These are phyloP conservation scores for Acanthurus leucopareius DNA, from an alignment of 2,797 vertebrate genomes.

Conservation along the genomic window DNA sequence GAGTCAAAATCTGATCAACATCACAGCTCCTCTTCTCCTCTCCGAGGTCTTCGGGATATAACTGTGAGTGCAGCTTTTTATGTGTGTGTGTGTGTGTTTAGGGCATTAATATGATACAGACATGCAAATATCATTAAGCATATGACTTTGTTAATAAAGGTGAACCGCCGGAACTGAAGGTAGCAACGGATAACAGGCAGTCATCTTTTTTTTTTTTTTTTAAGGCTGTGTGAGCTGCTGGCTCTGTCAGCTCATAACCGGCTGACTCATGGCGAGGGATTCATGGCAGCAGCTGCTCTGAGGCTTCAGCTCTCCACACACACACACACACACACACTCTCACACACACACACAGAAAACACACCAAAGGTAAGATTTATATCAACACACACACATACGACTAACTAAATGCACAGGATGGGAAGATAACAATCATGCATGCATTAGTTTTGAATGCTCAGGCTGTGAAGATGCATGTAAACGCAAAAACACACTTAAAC, in stretches of 20 bases:
- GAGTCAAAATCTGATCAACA: neutral
- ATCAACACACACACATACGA: neutral
- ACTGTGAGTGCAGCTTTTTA: neutral
- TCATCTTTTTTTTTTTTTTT: conserved; percentile 24
- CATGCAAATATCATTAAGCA: neutral
- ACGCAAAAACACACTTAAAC: neutral
- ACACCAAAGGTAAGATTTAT: conserved; percentile 13
- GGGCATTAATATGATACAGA: neutral
- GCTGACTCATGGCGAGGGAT: conserved; percentile 51
- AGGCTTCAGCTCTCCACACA: conserved; percentile 32
- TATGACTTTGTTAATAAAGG: conserved; percentile 11
- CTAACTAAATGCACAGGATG: conserved; percentile 2
- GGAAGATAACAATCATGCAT: neutral
- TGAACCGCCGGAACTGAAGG: conserved; percentile 27
- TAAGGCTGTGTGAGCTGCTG: conserved; percentile 23
- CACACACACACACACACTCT: conserved; percentile 20
- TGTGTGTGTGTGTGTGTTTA: neutral
- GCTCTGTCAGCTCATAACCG: conserved; percentile 56
- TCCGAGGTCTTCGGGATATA: neutral
- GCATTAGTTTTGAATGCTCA: conserved; percentile 8
- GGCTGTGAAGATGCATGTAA: neutral
- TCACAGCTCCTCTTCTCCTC: neutral
- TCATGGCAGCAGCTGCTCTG: conserved; percentile 72
- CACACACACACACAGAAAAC: conserved; percentile 20
- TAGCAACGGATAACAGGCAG: conserved; percentile 15